Evolutionary conservation across 2,888 invertebrate genomes (phyloP).

Genomic region (Andrena hattorfiana): DNA sequence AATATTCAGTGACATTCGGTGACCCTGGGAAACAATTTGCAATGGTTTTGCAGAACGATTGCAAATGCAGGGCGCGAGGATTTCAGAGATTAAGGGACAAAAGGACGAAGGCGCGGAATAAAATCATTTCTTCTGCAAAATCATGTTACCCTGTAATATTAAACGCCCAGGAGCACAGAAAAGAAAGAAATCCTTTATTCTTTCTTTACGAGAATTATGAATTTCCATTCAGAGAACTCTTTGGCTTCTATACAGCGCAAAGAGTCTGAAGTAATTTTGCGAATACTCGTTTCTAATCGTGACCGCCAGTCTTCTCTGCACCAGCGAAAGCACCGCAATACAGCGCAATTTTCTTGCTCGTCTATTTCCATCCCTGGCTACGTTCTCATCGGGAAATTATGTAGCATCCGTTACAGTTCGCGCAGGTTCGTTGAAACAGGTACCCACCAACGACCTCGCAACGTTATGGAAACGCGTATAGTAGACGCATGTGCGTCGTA

Average conservation of each 20-base stretch:
- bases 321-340: conserved; percentile 13
- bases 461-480: conserved; percentile 66
- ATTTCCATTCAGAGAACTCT: conserved; percentile 44
- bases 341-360: conserved; percentile 51
- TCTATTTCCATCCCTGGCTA: conserved; percentile 54
- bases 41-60: background rate
- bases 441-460: conserved; percentile 59
- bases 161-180: conserved; percentile 19
- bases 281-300: conserved; percentile 38
- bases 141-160: conserved; percentile 50
- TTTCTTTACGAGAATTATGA: conserved; percentile 45
- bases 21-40: background rate
- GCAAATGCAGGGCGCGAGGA: background rate
- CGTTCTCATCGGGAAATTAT: conserved; percentile 73
- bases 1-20: background rate
- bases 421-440: conserved; percentile 49
- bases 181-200: conserved; percentile 22
- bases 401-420: conserved; percentile 71
- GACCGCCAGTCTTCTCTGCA: conserved; percentile 27
- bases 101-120: conserved; percentile 12
- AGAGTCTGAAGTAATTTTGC: conserved; percentile 51
- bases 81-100: conserved; percentile 16
- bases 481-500: conserved; percentile 77
- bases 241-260: conserved; percentile 6
- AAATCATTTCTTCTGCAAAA: conserved; percentile 26